phyloP scores from a whole-genome alignment of 2,113 vertebrate genomes.

The Urocynchramus pylzowi region DNA sequence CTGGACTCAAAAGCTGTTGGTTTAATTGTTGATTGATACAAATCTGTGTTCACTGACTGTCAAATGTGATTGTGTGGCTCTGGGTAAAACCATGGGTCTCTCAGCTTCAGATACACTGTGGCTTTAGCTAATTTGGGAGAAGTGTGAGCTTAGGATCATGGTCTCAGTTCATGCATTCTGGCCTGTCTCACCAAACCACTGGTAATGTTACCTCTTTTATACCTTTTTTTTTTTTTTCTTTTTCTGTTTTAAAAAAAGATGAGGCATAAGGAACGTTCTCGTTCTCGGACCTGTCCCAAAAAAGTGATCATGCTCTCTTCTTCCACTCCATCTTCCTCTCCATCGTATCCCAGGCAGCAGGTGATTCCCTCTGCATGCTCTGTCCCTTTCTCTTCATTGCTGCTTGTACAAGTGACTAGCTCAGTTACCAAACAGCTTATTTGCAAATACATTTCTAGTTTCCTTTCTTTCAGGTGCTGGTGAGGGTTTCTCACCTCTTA shows the following conservation, averaged over 20 bases:
- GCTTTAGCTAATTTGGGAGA: not conserved
- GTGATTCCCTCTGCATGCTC: constrained; percentile 82
- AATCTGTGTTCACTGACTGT: not conserved
- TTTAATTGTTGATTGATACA: not conserved
- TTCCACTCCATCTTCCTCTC: constrained; percentile 81
- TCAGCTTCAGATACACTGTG: not conserved
- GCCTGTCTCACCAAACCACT: not conserved
- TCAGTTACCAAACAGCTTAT: not conserved
- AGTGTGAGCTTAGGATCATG: not conserved
- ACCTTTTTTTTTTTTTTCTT: constrained; percentile 38
- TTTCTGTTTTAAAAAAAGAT: constrained; percentile 77
- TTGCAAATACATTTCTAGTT: not conserved
- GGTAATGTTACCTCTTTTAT: not conserved
- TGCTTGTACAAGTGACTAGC: not conserved
- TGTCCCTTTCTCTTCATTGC: constrained; percentile 17
- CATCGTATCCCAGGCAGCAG: constrained; percentile 76
- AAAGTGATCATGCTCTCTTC: constrained; percentile 93
- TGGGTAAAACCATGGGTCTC: not conserved
- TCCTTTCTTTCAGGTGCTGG: not conserved
- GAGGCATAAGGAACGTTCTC: constrained; percentile 78
- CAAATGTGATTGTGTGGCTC: fast-evolving
- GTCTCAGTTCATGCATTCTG: not conserved
- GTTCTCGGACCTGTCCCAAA: constrained; percentile 94
- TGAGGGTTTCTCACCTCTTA: not conserved
- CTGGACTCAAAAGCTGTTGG: not conserved